Conservation (phyloP, 2,797 vertebrate species). For the Buphagus erythrorhynchus region DNA sequence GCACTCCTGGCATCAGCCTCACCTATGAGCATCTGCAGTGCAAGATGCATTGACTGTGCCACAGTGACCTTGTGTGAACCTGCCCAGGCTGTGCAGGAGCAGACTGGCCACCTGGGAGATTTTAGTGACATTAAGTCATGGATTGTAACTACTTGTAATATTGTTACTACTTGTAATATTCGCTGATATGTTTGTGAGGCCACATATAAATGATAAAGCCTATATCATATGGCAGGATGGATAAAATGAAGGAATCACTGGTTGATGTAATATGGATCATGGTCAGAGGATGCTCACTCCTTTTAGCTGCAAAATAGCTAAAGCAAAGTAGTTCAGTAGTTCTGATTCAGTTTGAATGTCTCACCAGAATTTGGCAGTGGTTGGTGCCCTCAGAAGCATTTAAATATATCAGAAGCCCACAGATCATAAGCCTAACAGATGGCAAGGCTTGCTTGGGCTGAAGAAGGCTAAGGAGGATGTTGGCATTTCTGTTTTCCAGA, state of each 20-base stretch:
- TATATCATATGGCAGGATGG: not conserved
- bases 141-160: not conserved
- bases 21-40: not conserved
- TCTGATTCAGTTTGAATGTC: not conserved
- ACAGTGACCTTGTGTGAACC: accelerated
- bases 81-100: not conserved
- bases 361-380: not conserved
- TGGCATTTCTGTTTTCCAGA: not conserved
- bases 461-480: not conserved
- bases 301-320: not conserved
- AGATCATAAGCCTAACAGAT: not conserved
- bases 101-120: not conserved
- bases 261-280: not conserved
- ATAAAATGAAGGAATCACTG: not conserved
- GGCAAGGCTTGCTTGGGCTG: not conserved
- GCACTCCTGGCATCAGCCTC: not conserved
- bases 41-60: accelerated
- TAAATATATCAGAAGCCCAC: not conserved
- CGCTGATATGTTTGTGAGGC: not conserved
- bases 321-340: not conserved
- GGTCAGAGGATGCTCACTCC: not conserved
- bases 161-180: not conserved
- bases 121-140: not conserved
- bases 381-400: not conserved
- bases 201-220: not conserved